Base-by-base conservation (phyloP, 2,888 invertebrate genomes). In the Harpalus rufipes region DNA sequence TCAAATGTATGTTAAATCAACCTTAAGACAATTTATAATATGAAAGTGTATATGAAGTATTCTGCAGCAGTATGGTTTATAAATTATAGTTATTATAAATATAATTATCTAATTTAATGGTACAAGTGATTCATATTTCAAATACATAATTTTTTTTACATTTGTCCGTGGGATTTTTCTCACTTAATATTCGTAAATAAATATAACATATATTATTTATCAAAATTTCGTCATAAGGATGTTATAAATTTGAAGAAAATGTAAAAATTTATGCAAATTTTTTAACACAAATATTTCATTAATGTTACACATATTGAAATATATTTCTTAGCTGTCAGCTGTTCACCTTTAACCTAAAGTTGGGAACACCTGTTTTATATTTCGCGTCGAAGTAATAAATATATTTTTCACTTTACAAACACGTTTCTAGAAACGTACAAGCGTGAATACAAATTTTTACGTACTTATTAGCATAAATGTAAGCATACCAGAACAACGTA, bases 11-110 rank as follows among this genome's bases (percentile, higher is more conserved):
- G 68, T 39, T 68, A 68, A 68, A 68, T 68, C 68, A 68, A 68
- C 63, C 21, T 21, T 12, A 63, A 21, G 18, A 63, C 63, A 63
- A 63, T 7, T 7, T 63, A 21, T 39, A n/a, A 65, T 32, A 10
- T 68, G 68, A 68, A 68, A 68, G 68, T 68, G 32, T 32, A 68
- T 68, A 39, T 68, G 68, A 68, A 39, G 32, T 63, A 63, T 25
- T 3, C 3, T 1, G 25, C 3, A 25, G 44, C n/a, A 65, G 32
- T 68, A 32, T 39, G 14, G n/a, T 68, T n/a, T 41, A 68, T 39
- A 32, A 68, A 39, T 68, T 39, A 32, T 68, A 39, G 39, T 14
- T 68, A 68, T 68, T 68, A 39, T 68, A 68, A 68, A 21, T 63
- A 63, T 63, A 63, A 63, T 21, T 16, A 63, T 21, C 16, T 21